Percentiles rank a stretch among this genome's conserved stretches.
Evolutionary conservation across 64 coral and sea anemone species (phyloP).

Genomic region (Stylophora pistillata): DNA sequence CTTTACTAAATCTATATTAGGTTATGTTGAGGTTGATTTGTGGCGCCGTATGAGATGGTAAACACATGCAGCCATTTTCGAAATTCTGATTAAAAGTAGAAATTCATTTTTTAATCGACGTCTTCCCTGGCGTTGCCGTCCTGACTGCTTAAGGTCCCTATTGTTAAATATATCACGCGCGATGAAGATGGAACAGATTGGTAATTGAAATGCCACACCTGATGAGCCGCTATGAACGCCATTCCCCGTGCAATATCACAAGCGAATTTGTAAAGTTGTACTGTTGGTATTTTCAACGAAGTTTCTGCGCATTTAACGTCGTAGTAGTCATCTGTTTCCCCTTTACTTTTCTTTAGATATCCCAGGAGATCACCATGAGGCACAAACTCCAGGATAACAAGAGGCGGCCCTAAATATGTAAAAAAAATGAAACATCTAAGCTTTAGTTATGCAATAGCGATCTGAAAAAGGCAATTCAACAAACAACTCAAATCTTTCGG

Average conservation of each 20-base stretch:
- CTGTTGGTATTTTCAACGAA: not conserved
- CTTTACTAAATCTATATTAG: no score
- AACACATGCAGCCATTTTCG: no score
- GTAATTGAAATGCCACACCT: not conserved
- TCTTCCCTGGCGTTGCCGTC: no score
- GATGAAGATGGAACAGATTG: not conserved
- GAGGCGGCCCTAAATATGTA: not conserved
- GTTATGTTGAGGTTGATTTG: no score
- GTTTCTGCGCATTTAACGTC: not conserved
- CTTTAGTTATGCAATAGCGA: not conserved
- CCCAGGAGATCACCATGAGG: constrained; percentile 36
- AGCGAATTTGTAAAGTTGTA: constrained; percentile 25
- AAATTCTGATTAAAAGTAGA: no score
- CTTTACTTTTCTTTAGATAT: constrained; percentile 35
- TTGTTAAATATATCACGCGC: not conserved
- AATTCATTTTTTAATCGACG: no score
- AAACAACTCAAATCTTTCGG: not conserved
- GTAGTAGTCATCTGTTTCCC: constrained; percentile 32
- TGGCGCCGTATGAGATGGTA: no score
- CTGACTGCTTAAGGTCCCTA: no score
- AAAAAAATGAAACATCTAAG: not conserved
- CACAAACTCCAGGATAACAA: constrained; percentile 31
- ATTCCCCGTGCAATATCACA: constrained; percentile 21
- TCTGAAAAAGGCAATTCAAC: not conserved
- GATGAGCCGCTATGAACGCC: constrained; percentile 15